These are phyloP conservation scores for Sphinx pinastri DNA, from an alignment of 2,888 invertebrate genomes.

Conservation along the genomic window DNA sequence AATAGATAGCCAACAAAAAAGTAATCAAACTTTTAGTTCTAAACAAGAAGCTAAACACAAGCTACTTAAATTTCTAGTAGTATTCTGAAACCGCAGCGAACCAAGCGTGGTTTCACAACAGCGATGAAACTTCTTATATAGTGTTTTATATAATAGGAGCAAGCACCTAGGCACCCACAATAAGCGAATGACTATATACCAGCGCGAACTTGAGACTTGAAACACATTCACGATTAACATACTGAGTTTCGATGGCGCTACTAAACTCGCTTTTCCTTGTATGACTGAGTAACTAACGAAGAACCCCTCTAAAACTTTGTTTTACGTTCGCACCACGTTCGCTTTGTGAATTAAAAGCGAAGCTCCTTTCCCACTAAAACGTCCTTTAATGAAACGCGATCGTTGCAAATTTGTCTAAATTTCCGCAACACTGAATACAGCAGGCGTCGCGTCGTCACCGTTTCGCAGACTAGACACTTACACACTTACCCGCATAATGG, in stretches of 20 bases:
- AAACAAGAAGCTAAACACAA: background rate
- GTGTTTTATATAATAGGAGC: slow-evolving; percentile 14
- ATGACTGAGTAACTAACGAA: slow-evolving; percentile 77
- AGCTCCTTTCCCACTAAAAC: slow-evolving; percentile 71
- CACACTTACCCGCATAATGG: slow-evolving; percentile 72
- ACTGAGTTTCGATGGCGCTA: slow-evolving; percentile 36
- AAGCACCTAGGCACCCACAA: slow-evolving; percentile 9
- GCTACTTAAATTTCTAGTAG: background rate
- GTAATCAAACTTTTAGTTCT: no score
- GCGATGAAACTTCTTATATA: slow-evolving; percentile 16
- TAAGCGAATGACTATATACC: slow-evolving; percentile 7
- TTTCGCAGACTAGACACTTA: slow-evolving; percentile 63
- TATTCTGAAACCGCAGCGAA: slow-evolving; percentile 15
- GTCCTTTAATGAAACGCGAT: slow-evolving; percentile 77
- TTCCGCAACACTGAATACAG: slow-evolving; percentile 74
- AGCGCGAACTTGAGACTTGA: slow-evolving; percentile 39
- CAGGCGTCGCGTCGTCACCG: slow-evolving; percentile 50
- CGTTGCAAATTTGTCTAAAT: slow-evolving; percentile 78
- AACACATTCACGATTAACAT: slow-evolving; percentile 49
- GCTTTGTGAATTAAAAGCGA: slow-evolving; percentile 76
- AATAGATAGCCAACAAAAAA: no score
- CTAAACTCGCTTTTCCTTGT: slow-evolving; percentile 33
- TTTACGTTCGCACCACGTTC: slow-evolving; percentile 66
- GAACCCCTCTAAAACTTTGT: slow-evolving; percentile 73
- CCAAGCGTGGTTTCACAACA: slow-evolving; percentile 16